Conservation (phyloP, 2,888 invertebrate species). For the Tinea pellionella region DNA sequence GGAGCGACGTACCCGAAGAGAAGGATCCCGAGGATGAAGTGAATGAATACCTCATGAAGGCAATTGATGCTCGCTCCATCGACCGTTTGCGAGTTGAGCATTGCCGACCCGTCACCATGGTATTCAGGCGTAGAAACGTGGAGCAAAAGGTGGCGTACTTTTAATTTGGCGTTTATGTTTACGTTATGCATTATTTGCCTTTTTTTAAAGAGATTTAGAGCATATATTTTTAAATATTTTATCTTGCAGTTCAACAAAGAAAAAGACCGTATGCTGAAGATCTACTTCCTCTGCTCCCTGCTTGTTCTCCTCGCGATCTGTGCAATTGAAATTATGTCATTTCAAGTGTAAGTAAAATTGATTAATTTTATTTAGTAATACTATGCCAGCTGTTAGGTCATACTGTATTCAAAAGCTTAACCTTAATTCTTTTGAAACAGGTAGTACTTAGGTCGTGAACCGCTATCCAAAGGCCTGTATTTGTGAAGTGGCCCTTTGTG, state of each 20-base stretch:
- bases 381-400: no score
- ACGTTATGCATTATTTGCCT: no score
- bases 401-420: no score
- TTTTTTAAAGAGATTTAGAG: no score
- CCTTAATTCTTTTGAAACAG: no score
- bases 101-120: conserved; percentile 85
- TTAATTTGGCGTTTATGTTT: conserved; percentile 10
- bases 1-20: conserved; percentile 63
- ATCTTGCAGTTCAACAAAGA: conserved; percentile 81
- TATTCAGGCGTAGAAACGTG: conserved; percentile 82
- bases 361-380: background rate
- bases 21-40: conserved; percentile 93
- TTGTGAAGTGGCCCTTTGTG: background rate
- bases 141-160: conserved; percentile 78
- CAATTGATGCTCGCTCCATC: conserved; percentile 94
- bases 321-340: conserved; percentile 75
- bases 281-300: conserved; percentile 86
- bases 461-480: no score
- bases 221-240: no score
- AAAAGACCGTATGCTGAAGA: conserved; percentile 86
- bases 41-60: conserved; percentile 95
- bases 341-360: conserved; percentile 69
- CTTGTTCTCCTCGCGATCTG: conserved; percentile 78
- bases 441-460: no score
- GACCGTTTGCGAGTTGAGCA: conserved; percentile 90